phyloP scores from a whole-genome alignment of 2,888 invertebrate species.

The Hylaea fasciaria region DNA sequence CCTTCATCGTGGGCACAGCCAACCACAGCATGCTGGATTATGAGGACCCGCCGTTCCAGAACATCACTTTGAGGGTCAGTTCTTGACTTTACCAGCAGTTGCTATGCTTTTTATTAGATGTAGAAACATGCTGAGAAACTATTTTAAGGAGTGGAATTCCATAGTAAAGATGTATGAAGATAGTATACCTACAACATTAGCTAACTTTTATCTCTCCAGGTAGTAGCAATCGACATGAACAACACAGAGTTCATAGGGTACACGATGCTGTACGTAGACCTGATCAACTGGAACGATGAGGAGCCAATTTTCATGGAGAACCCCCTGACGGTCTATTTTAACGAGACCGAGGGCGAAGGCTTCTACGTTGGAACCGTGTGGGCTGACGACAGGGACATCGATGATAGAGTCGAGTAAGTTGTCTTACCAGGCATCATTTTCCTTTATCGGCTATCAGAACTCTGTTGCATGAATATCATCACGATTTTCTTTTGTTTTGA shows the following conservation, averaged over 20 bases:
- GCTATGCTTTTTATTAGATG: no score
- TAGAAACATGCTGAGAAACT: no score
- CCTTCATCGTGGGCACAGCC: slow-evolving; percentile 84
- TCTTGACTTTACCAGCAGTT: slow-evolving; percentile 47
- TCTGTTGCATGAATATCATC: no score
- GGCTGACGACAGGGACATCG: slow-evolving; percentile 87
- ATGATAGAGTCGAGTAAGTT: slow-evolving; percentile 84
- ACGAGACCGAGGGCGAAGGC: slow-evolving; percentile 84
- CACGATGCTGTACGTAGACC: slow-evolving; percentile 75
- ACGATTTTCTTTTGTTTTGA: no score
- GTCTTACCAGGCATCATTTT: no score
- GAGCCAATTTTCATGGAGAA: slow-evolving; percentile 84
- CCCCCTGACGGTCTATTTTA: slow-evolving; percentile 66
- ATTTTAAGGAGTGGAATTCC: no score
- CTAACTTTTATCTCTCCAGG: slow-evolving; percentile 48
- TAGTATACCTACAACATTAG: no score
- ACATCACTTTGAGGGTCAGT: slow-evolving; percentile 70
- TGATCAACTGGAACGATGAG: slow-evolving; percentile 90
- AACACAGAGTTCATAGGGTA: slow-evolving; percentile 60
- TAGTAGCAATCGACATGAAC: slow-evolving; percentile 68
- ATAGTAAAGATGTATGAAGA: no score
- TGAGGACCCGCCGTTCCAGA: slow-evolving; percentile 80
- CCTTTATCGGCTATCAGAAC: no score
- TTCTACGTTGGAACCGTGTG: slow-evolving; percentile 78
- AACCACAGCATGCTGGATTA: slow-evolving; percentile 85